A percentile compares a stretch with the other conserved stretches of the same genome.
phyloP scores from a whole-genome alignment of 2,797 vertebrate genomes.

The Notolepis coatsorum region DNA sequence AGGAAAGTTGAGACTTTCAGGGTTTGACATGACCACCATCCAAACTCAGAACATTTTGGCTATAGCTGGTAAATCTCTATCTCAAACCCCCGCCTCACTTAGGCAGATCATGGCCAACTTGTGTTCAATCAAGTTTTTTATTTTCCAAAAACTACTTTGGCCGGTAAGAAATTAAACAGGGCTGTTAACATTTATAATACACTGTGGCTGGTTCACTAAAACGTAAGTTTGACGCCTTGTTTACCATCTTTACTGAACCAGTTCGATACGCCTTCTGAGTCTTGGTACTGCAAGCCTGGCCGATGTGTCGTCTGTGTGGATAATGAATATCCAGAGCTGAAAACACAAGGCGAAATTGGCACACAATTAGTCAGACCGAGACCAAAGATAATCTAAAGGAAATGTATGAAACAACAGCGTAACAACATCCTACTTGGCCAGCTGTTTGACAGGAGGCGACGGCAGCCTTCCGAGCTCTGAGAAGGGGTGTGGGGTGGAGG shows the following conservation, averaged over 20 bases:
- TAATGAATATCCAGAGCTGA: conserved; percentile 82
- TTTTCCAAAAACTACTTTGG: too few species aligned
- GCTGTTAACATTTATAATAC: too few species aligned
- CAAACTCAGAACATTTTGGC: too few species aligned
- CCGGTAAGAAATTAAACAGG: too few species aligned
- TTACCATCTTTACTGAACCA: conserved; percentile 92
- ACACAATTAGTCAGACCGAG: conserved; percentile 13
- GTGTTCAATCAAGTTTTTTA: too few species aligned
- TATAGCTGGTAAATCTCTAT: too few species aligned
- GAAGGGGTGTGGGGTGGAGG: conserved; percentile 75
- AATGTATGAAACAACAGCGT: background rate
- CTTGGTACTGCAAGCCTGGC: conserved; percentile 80
- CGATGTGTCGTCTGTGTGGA: conserved; percentile 76
- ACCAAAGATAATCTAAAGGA: background rate
- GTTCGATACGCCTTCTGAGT: conserved; percentile 84
- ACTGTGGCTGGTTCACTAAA: too few species aligned
- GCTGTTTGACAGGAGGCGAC: conserved; percentile 87
- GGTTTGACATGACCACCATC: too few species aligned
- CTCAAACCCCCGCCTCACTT: too few species aligned
- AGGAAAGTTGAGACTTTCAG: too few species aligned
- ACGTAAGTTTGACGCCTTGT: too few species aligned
- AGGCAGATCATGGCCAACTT: too few species aligned
- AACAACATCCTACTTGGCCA: conserved; percentile 81
- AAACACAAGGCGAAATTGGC: conserved; percentile 21
- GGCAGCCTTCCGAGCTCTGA: conserved; percentile 79